A percentile compares a stretch with the other conserved stretches of the same genome.
phyloP scores from a whole-genome alignment of 1,140 invertebrate species.

The Pseudobourletiella spinata region DNA sequence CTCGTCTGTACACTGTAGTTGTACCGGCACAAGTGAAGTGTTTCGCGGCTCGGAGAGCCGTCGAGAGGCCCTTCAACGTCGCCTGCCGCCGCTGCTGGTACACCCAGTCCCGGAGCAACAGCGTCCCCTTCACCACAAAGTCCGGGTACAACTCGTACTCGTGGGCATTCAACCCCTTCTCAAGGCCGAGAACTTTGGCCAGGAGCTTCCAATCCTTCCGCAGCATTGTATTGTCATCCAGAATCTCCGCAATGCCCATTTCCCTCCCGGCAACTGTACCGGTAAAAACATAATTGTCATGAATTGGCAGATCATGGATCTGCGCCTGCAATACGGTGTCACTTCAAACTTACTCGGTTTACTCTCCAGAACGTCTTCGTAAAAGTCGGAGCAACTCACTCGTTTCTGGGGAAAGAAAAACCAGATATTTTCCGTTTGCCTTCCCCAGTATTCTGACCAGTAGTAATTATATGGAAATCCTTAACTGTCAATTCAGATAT shows the following conservation, averaged over 20 bases:
- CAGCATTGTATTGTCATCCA: conserved; percentile 12
- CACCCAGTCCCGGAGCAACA: conserved; percentile 19
- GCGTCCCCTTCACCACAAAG: conserved; percentile 12
- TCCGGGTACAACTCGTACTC: neutral
- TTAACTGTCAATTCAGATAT: neutral
- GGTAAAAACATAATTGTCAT: too few relatives aligned
- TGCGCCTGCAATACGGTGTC: neutral
- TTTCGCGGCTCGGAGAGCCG: conserved; percentile 4
- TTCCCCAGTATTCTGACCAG: too few relatives aligned
- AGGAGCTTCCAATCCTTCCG: neutral
- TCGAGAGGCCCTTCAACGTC: conserved; percentile 5
- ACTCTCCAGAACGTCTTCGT: neutral
- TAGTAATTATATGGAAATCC: too few relatives aligned
- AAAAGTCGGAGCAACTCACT: conserved; percentile 5
- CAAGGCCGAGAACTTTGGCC: neutral
- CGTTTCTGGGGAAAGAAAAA: neutral
- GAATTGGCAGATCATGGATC: too few relatives aligned
- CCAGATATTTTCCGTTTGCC: too few relatives aligned
- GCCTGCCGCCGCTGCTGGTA: conserved; percentile 2
- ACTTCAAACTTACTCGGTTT: conserved; percentile 10
- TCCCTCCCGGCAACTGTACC: conserved; percentile 22
- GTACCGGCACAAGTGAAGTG: conserved; percentile 13
- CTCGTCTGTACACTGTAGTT: too few relatives aligned
- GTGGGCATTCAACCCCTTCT: neutral
- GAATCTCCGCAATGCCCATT: conserved; percentile 25